Evolutionary conservation across 92 coral and sea anemone genomes (phyloP), one percentile per base, ranked within the genome.

Genomic region (Phenganax marumi): DNA sequence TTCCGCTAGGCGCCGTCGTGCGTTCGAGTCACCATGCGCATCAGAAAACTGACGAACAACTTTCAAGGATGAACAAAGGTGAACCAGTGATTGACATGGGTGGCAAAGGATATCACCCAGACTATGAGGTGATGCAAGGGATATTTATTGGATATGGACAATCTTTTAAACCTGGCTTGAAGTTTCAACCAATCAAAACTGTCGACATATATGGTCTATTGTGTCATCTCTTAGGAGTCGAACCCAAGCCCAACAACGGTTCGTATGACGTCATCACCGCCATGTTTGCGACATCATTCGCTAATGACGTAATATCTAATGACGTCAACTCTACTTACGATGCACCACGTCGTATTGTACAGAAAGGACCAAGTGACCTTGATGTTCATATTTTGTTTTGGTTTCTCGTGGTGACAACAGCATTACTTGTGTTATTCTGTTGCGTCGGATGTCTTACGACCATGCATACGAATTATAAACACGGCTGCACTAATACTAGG

Each of bases 141-240:
- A 85, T 91, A 16, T 91, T 93, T 58, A 80, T 90, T 24, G 97
- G 85, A 73, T 90, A 91, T 81, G 97, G 97, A 22, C 97, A 97
- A 0, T 93, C 93, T 39, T 93, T 93, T 68, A 73, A 88, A 22
- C 49, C 53, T 10, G 87, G 88, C 52, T 88, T 72, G 55, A 70
- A 61, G 6, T 81, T 88, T 21, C 60, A 72, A 65, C 90, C 94
- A 52, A 90, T 93, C 84, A 88, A 85, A 13, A 92, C 88, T 49
- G 90, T 90, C 6, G 89, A 89, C 55, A 57, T 93, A 69, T 93
- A 93, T 73, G 82, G 88, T 14, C 46, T 93, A 72, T 52, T 93
- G 79, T 92, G 97, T 46, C 87, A 83, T 52, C 17, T 93, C 25
- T 69, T 93, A 23, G 91, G 91, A 7, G 68, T 91, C 52, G 61